These are phyloP conservation scores for Alviniconcha marisindica DNA, from an alignment of 1,140 invertebrate species.

Conservation along the genomic window DNA sequence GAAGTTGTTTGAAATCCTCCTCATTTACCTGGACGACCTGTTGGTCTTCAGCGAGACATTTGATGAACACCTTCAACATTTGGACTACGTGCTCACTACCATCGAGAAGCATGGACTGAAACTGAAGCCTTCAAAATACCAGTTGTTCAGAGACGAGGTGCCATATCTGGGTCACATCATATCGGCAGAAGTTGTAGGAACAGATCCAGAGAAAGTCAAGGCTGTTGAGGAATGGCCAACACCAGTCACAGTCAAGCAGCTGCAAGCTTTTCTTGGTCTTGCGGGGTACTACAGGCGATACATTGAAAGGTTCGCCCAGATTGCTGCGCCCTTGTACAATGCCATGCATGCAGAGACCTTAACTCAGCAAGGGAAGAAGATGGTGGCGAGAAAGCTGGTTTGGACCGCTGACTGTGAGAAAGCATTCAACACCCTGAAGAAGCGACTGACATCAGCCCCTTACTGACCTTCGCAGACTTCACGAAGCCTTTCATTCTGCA, in stretches of 20 bases:
- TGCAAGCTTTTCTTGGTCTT: constrained; percentile 77
- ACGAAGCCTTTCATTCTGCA: not conserved
- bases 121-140: constrained; percentile 48
- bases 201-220: constrained; percentile 72
- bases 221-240: constrained; percentile 65
- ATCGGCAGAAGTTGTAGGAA: constrained; percentile 57
- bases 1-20: constrained; percentile 39
- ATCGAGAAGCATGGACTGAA: constrained; percentile 50
- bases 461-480: constrained; percentile 46
- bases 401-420: not conserved
- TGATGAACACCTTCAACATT: constrained; percentile 32
- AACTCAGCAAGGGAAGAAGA: not conserved
- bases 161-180: constrained; percentile 55
- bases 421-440: not conserved
- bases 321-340: constrained; percentile 65
- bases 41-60: constrained; percentile 48
- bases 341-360: not conserved
- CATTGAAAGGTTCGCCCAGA: constrained; percentile 65
- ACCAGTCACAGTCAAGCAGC: constrained; percentile 64
- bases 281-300: constrained; percentile 73
- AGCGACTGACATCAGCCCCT: constrained; percentile 38
- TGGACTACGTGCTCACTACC: constrained; percentile 55
- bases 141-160: constrained; percentile 42
- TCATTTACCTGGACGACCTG: constrained; percentile 59
- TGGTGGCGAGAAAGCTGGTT: not conserved